Conservation (phyloP, 2,113 vertebrate species). For the Microtus ochrogaster region DNA sequence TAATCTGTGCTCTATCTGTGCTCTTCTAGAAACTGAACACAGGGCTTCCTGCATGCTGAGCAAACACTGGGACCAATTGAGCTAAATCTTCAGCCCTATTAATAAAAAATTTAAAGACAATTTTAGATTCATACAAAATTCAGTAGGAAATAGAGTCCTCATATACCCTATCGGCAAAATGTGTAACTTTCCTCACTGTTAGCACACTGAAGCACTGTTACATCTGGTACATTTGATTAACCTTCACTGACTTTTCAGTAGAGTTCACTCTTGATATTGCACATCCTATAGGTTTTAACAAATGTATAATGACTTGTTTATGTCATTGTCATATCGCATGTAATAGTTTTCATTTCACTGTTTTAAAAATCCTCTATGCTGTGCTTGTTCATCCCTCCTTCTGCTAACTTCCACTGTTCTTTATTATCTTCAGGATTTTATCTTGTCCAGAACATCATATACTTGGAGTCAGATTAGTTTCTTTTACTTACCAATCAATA, state of each 20-base stretch:
- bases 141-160: not conserved
- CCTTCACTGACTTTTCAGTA: slow-evolving; percentile 6
- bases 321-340: not conserved
- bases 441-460: not conserved
- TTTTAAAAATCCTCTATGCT: slow-evolving; percentile 21
- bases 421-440: not conserved
- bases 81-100: not conserved
- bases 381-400: not conserved
- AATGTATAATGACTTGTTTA: not conserved
- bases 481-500: slow-evolving; percentile 8
- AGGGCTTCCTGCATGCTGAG: not conserved
- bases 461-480: not conserved
- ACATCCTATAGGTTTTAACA: slow-evolving; percentile 25
- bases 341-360: not conserved
- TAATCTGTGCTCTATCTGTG: not conserved
- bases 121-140: slow-evolving; percentile 61
- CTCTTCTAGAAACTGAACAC: not conserved
- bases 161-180: not conserved
- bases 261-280: not conserved
- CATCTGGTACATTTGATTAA: not conserved
- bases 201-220: not conserved
- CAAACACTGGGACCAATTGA: not conserved
- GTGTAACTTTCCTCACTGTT: not conserved
- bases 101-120: slow-evolving; percentile 8
- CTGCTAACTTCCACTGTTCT: not conserved